These are phyloP conservation scores for Ophraella communa DNA, from an alignment of 2,888 invertebrate genomes.

Conservation along the genomic window DNA sequence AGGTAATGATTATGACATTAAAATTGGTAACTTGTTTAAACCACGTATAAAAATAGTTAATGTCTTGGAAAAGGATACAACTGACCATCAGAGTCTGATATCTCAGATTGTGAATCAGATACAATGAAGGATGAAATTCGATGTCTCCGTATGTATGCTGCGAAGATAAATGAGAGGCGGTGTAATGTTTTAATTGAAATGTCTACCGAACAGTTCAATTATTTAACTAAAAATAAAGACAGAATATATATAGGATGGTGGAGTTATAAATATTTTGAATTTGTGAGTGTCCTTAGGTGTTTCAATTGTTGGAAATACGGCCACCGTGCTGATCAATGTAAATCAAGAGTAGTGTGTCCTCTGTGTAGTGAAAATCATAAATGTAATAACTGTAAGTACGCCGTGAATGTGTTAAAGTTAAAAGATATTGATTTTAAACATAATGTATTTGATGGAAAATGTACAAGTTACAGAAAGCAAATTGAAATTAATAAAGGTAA, in stretches of 20 bases:
- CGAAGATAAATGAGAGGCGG: not conserved
- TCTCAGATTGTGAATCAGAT: not conserved
- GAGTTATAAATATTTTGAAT: conserved; percentile 8
- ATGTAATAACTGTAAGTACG: not conserved
- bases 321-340: not conserved
- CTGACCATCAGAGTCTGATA: no score
- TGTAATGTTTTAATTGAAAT: conserved; percentile 2
- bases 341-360: not conserved
- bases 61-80: not conserved
- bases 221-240: not conserved
- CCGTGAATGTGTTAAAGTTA: not conserved
- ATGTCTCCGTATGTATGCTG: no score
- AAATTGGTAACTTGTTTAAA: not conserved
- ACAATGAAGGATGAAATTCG: conserved; percentile 6
- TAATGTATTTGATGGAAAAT: not conserved
- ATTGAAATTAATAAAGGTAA: not conserved
- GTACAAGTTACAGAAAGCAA: not conserved
- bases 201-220: not conserved
- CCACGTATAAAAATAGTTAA: conserved; percentile 8
- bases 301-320: conserved; percentile 11
- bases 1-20: conserved; percentile 7
- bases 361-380: not conserved
- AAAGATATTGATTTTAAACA: not conserved
- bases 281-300: conserved; percentile 6
- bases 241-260: not conserved